Conservation (phyloP, 2,888 invertebrate species). For the Rugalucina vietnamica region DNA sequence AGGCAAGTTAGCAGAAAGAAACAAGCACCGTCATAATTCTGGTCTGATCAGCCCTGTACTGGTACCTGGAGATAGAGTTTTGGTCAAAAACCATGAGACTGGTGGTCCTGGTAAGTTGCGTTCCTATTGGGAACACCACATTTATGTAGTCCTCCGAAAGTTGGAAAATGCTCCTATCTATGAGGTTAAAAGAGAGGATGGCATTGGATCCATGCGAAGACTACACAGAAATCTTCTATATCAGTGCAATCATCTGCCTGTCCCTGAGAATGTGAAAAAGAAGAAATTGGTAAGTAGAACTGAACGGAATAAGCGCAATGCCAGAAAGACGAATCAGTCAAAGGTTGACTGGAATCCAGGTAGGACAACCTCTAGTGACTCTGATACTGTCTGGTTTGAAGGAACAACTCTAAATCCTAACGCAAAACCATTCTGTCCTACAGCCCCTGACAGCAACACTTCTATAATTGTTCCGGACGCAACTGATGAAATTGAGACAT, state of each 20-base stretch:
- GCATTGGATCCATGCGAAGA: constrained; percentile 14
- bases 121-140: constrained; percentile 44
- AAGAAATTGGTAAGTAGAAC: neutral
- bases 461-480: too few species aligned
- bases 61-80: constrained; percentile 29
- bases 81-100: constrained; percentile 41
- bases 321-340: neutral
- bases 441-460: neutral
- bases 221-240: constrained; percentile 43
- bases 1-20: neutral
- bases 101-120: constrained; percentile 55
- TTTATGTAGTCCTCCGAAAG: constrained; percentile 31
- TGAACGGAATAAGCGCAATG: neutral
- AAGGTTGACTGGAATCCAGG: too few species aligned
- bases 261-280: neutral
- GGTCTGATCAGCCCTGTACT: constrained; percentile 3
- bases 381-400: neutral
- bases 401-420: neutral
- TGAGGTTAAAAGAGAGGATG: constrained; percentile 38
- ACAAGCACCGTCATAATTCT: constrained; percentile 6
- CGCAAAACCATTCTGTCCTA: neutral
- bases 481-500: neutral
- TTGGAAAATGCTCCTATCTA: constrained; percentile 32
- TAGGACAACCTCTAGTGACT: neutral
- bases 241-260: constrained; percentile 32